Base-by-base conservation (phyloP, 2,888 invertebrate genomes). In the Gnatocerus cornutus region DNA sequence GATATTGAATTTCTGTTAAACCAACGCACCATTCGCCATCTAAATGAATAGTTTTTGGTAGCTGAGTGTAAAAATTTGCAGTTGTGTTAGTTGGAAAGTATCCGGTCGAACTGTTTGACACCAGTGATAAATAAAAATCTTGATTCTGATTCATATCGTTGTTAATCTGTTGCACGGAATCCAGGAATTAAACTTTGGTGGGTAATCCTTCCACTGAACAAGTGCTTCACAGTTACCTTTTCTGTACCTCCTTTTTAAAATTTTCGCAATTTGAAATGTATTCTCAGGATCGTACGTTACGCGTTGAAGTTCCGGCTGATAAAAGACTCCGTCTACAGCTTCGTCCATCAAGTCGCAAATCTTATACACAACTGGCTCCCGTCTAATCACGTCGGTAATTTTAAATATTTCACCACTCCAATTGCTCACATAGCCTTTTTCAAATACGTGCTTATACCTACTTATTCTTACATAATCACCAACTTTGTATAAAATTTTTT, bases 141-240 rank as follows among this genome's bases (percentile, higher is more conserved):
- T 12, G 6, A 39, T 21, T 55, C n/a, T n/a, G n/a, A 5, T 3
- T 50, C 46, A 52, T 46, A 14, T 33, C 65, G 52, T 12, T 55
- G 16, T 46, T 33, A 41, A 21, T 2, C 68, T 33, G n/a, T 39
- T 50, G 2, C 29, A 68, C 6, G 56, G 55, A 13, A 73, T 48
- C 74, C 77, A 79, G 14, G 69, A 70, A 53, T 77, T 77, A 53
- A 76, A 76, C 33, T 71, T 71, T 3, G 62, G 14, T 0, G 76
- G 72, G 48, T 78, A 78, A 5, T 77, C 76, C 52, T 61, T 53
- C 77, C 79, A 80, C 50, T 72, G n/a, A n/a, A n/a, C n/a, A n/a
- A n/a, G n/a, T n/a, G n/a, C n/a, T n/a, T n/a, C n/a, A n/a, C n/a
- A n/a, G 46, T 65, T 74, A 13, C 50, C 30, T 5, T 68, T 61